Evolutionary conservation across 2,797 vertebrate genomes (phyloP), one percentile per base, ranked within the genome.

Genomic region (Aselliscus stoliczkanus): DNA sequence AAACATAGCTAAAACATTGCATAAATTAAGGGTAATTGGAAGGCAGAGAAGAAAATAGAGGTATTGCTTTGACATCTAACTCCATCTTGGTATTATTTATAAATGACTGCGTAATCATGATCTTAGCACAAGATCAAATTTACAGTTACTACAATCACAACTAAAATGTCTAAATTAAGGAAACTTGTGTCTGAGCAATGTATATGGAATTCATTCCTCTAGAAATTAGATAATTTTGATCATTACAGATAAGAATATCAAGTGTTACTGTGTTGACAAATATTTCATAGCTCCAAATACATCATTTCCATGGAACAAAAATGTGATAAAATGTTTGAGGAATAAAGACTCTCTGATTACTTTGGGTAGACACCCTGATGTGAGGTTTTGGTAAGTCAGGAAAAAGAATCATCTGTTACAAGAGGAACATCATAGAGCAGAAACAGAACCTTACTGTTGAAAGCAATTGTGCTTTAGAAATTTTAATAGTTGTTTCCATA

Each of bases 51-150:
- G 27, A 88, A 94, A 93, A 56, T 54, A 90, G 31, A 95, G 2
- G 6, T 20, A 85, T 65, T 73, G 6, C 58, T 67, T 72, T 82
- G 39, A 75, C 27, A 60, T 90, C 64, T 67, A 65, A 52, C 39
- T 85, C 72, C 31, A 93, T 44, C 39, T 72, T 80, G 5, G 69
- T n/a, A 37, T 86, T 90, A 58, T 47, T 95, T 88, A 44, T 67
- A 47, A 93, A 50, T 65, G 12, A 91, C 64, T 88, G 11, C 12
- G 75, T 76, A 86, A 82, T 75, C 21, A 62, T 14, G 11, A 82
- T 95, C 65, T 85, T 80, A 87, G 83, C 50, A 81, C 44, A 89
- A 94, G 89, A 82, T 79, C 31, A 93, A 91, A 95, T 52, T 83
- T 91, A 50, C 7, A 76, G 10, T 88, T 34, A 44, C 21, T n/a